These are phyloP conservation scores for Physella acuta DNA, from an alignment of 1,140 invertebrate species.

Conservation along the genomic window DNA sequence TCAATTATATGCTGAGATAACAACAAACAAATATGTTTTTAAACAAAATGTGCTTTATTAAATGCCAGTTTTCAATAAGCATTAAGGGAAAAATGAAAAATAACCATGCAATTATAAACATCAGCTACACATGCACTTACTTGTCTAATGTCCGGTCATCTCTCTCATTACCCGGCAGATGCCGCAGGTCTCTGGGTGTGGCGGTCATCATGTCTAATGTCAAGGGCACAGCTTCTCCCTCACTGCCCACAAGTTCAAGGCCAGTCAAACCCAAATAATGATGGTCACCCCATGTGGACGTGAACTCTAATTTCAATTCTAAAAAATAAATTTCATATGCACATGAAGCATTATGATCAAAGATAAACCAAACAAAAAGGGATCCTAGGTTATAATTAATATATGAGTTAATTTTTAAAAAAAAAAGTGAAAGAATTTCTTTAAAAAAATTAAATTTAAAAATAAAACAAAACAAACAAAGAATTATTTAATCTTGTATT, in stretches of 20 bases:
- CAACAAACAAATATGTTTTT: background rate
- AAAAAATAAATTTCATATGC: too few species aligned
- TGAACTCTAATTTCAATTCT: slow-evolving; percentile 61
- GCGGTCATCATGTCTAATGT: slow-evolving; percentile 50
- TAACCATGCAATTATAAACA: background rate
- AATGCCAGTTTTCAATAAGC: too few species aligned
- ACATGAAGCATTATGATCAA: too few species aligned
- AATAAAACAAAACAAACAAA: too few species aligned
- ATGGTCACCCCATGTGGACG: slow-evolving; percentile 61
- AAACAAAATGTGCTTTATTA: background rate
- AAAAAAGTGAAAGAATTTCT: too few species aligned
- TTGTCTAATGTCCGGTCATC: slow-evolving; percentile 59
- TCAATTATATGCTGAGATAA: too few species aligned
- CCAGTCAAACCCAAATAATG: slow-evolving; percentile 62
- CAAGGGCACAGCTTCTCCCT: slow-evolving; percentile 55
- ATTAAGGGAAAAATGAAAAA: too few species aligned
- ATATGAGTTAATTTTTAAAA: too few species aligned
- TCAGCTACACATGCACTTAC: slow-evolving; percentile 47
- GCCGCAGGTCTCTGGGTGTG: slow-evolving; percentile 50
- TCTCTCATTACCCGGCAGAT: slow-evolving; percentile 52
- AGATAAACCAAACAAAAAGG: too few species aligned
- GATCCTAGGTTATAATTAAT: too few species aligned
- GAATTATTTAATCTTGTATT: too few species aligned
- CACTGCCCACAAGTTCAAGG: slow-evolving; percentile 60
- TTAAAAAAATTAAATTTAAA: too few species aligned